Evolutionary conservation across 2,797 vertebrate genomes (phyloP).

Genomic region (Sebastes paucispinis): DNA sequence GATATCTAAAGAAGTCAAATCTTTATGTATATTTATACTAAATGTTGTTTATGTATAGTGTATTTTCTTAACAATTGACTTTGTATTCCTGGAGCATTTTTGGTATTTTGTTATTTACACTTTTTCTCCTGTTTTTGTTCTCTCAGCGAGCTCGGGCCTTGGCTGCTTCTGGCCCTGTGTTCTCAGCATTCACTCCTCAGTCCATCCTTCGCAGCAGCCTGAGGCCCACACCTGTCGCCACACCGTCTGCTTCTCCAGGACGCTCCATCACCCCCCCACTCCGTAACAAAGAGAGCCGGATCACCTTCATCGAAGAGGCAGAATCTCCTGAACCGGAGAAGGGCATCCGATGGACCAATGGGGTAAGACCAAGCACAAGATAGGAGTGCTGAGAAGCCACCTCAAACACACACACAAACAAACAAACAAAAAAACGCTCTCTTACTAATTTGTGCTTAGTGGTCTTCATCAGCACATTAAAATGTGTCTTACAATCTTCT

Average conservation of each 20-base stretch:
- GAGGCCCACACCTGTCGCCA: constrained; percentile 88
- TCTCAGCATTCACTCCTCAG: constrained; percentile 90
- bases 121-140: neutral
- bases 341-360: constrained; percentile 79
- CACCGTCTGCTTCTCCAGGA: constrained; percentile 91
- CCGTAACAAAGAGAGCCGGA: constrained; percentile 88
- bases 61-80: neutral
- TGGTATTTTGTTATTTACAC: neutral
- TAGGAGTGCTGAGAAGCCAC: too few species aligned
- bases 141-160: constrained; percentile 90
- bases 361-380: constrained; percentile 75
- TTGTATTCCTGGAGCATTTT: neutral
- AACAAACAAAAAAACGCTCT: neutral
- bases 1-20: neutral
- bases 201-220: constrained; percentile 94
- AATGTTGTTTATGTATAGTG: neutral
- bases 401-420: neutral
- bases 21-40: neutral
- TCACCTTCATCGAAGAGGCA: constrained; percentile 89
- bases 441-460: neutral
- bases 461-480: neutral
- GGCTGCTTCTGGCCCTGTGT: constrained; percentile 84
- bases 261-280: constrained; percentile 89
- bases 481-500: neutral
- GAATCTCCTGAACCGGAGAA: constrained; percentile 69